These are phyloP conservation scores for Xiphorhynchus erythropygius DNA, from an alignment of 2,797 vertebrate genomes.

Conservation along the genomic window DNA sequence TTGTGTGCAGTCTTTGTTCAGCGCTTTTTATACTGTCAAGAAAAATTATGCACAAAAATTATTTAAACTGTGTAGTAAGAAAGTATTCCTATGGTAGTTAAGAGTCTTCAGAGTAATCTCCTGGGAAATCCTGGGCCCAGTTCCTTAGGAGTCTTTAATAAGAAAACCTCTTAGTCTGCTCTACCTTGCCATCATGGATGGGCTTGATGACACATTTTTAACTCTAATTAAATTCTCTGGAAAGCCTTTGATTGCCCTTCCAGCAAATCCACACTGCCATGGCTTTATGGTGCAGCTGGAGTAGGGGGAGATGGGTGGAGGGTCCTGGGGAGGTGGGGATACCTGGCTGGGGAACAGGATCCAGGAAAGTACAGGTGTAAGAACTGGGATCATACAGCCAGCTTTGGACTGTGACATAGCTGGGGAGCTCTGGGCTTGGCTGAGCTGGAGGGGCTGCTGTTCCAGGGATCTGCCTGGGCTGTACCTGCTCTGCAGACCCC, in stretches of 20 bases:
- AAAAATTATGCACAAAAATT: neutral
- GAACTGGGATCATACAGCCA: no score
- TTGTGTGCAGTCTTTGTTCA: neutral
- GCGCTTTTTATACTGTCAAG: neutral
- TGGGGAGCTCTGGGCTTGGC: no score
- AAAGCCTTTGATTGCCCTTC: neutral
- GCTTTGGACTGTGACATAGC: no score
- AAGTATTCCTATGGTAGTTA: neutral
- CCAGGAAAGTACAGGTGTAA: rapidly evolving
- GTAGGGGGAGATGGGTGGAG: neutral
- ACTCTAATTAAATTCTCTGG: neutral
- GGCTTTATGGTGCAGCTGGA: rapidly evolving
- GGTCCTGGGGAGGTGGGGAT: neutral
- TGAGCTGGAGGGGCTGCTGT: no score
- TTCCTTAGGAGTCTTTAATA: neutral
- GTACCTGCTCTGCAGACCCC: no score
- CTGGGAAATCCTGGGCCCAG: neutral
- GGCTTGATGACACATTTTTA: neutral
- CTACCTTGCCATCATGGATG: neutral
- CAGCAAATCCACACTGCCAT: rapidly evolving
- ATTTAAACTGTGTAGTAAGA: neutral
- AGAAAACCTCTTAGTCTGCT: neutral
- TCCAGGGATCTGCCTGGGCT: no score
- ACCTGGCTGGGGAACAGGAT: neutral
- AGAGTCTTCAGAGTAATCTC: neutral